Conservation (phyloP, 2,888 invertebrate species). For the Idaea biselata region DNA sequence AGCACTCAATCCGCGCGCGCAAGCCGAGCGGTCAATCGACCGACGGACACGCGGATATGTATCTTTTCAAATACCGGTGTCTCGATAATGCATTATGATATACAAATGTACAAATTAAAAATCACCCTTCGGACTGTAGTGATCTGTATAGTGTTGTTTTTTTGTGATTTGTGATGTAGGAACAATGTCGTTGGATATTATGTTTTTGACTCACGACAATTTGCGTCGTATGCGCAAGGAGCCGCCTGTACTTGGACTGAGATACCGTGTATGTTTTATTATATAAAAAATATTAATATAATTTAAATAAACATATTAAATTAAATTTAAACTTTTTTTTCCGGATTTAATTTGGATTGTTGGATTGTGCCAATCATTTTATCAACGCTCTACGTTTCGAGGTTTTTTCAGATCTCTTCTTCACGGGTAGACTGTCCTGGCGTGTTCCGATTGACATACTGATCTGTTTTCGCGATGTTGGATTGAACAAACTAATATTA, state of each 20-base stretch:
- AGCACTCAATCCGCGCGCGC: slow-evolving; percentile 40
- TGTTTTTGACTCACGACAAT: slow-evolving; percentile 79
- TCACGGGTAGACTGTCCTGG: no score
- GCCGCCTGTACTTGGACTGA: slow-evolving; percentile 68
- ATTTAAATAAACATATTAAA: background rate
- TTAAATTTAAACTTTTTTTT: no score
- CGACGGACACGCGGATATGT: slow-evolving; percentile 47
- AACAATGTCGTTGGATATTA: slow-evolving; percentile 73
- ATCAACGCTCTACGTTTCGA: no score
- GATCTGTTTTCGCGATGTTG: no score
- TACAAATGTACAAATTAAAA: slow-evolving; percentile 37
- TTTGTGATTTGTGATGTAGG: slow-evolving; percentile 49
- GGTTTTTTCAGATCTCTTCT: no score
- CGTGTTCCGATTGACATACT: no score
- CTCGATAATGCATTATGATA: slow-evolving; percentile 76
- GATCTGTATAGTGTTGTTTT: slow-evolving; percentile 40
- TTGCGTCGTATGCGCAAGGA: slow-evolving; percentile 74
- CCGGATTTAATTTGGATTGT: no score
- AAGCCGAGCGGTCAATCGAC: slow-evolving; percentile 55
- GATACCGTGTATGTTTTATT: slow-evolving; percentile 67
- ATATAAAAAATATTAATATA: background rate
- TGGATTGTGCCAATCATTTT: no score
- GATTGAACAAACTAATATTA: no score
- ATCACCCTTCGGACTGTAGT: slow-evolving; percentile 47
- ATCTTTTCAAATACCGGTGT: slow-evolving; percentile 24